phyloP scores from a whole-genome alignment of 2,797 vertebrate genomes.

The Sebastes diploproa region DNA sequence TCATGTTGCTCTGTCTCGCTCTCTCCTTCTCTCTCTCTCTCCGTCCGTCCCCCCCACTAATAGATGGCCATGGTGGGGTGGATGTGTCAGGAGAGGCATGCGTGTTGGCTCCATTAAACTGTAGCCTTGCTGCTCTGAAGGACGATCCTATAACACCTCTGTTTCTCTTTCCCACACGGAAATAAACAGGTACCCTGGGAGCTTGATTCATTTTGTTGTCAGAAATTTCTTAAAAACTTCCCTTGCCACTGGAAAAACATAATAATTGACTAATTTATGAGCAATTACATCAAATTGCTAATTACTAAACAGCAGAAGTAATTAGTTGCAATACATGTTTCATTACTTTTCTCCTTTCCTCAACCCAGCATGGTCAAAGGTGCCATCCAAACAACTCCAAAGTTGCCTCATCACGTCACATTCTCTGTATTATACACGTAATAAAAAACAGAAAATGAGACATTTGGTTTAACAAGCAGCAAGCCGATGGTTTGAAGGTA shows the following conservation, averaged over 20 bases:
- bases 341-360: background rate
- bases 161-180: conserved; percentile 11
- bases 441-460: no score
- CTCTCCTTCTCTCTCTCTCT: background rate
- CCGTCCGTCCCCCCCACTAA: conserved; percentile 29
- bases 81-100: conserved; percentile 60
- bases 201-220: background rate
- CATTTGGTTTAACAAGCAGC: background rate
- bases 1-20: background rate
- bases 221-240: background rate
- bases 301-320: background rate
- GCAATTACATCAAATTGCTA: background rate
- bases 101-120: conserved; percentile 64
- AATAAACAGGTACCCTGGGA: conserved; percentile 14
- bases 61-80: conserved; percentile 47
- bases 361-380: no score
- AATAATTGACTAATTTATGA: background rate
- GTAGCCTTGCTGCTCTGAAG: conserved; percentile 67
- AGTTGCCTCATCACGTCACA: background rate
- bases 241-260: background rate
- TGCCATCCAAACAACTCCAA: no score
- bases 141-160: conserved; percentile 44
- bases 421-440: background rate
- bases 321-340: background rate
- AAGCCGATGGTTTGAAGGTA: background rate